Conservation (phyloP, 2,113 vertebrate species). For the Platanista minor region DNA sequence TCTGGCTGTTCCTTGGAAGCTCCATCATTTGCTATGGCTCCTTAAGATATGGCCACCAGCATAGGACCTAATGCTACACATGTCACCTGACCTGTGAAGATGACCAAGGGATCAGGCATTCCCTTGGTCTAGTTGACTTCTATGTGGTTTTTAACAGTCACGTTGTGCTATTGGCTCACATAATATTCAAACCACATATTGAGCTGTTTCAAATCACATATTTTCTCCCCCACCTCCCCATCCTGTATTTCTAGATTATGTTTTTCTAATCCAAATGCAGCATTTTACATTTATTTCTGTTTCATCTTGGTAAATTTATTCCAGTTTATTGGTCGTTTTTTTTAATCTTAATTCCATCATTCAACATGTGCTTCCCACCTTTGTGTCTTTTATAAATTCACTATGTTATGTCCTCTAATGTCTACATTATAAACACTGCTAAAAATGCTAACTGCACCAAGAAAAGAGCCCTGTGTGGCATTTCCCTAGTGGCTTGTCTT, state of each 20-base stretch:
- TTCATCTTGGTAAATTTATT: constrained; percentile 30
- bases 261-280: not conserved
- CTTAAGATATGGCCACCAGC: not conserved
- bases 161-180: not conserved
- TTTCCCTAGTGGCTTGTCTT: not conserved
- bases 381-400: not conserved
- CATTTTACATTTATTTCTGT: not conserved
- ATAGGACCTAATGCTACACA: not conserved
- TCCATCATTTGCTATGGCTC: not conserved
- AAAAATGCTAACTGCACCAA: not conserved
- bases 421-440: not conserved
- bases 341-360: not conserved
- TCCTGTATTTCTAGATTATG: not conserved
- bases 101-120: not conserved
- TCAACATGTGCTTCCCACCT: not conserved
- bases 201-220: not conserved
- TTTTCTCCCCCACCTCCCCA: not conserved
- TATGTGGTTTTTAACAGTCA: not conserved
- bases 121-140: not conserved
- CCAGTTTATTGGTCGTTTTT: not conserved
- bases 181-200: not conserved
- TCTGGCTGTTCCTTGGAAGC: not conserved
- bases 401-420: not conserved
- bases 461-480: not conserved
- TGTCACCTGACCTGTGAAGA: not conserved